Conservation (phyloP, 23 tunicate species). For the Ascidia mentula region DNA sequence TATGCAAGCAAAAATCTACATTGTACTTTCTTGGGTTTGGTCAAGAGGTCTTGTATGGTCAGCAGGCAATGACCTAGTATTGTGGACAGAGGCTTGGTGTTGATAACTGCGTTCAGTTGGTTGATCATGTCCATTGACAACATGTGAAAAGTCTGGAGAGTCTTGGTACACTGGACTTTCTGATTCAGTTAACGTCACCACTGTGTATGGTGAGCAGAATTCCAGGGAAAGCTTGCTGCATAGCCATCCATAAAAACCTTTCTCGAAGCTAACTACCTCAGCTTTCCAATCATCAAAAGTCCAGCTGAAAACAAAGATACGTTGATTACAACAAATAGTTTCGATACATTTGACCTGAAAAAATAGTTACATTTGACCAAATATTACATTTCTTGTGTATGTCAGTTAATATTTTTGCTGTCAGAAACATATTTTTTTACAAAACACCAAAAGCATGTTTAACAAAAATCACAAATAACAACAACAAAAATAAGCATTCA, state of each 20-base stretch:
- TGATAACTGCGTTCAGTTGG: not conserved
- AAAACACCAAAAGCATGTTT: too few species aligned
- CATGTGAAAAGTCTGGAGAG: slow-evolving; percentile 7
- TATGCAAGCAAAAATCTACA: too few species aligned
- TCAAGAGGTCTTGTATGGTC: not conserved
- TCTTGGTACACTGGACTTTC: slow-evolving; percentile 35
- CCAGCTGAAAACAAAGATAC: slow-evolving; percentile 39
- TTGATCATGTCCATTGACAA: not conserved
- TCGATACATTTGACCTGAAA: too few species aligned
- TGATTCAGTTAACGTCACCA: slow-evolving; percentile 55
- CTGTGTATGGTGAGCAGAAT: slow-evolving; percentile 80
- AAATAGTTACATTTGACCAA: too few species aligned
- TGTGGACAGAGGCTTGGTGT: slow-evolving; percentile 16
- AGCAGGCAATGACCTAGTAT: slow-evolving; percentile 6
- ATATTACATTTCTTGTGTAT: too few species aligned
- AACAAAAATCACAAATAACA: too few species aligned
- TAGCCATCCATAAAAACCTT: slow-evolving; percentile 91
- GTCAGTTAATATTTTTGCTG: too few species aligned
- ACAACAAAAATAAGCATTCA: too few species aligned
- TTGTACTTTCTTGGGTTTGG: slow-evolving; percentile 3
- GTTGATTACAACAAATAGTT: not conserved
- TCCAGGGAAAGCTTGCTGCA: slow-evolving; percentile 59
- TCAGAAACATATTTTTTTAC: too few species aligned
- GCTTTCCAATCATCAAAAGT: slow-evolving; percentile 67
- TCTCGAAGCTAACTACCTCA: slow-evolving; percentile 81